Evolutionary conservation across 1,140 invertebrate species (phyloP), one percentile per base, ranked within the genome.

Genomic region (Meloidogyne floridensis): DNA sequence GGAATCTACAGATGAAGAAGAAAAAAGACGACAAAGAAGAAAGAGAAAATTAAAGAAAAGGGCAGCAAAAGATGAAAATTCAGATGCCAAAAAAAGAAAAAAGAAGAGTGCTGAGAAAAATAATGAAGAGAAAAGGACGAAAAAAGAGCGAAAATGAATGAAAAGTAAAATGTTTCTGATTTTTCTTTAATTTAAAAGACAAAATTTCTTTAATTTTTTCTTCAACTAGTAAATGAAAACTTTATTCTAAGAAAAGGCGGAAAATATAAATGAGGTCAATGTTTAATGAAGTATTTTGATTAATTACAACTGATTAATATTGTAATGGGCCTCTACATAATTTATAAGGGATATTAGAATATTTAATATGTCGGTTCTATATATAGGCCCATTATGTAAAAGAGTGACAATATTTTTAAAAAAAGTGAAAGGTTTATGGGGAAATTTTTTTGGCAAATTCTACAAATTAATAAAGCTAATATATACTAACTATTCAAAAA

Each of bases 1-100:
- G 15, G 20, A 65, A 71, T 76, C 75, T 42, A 13, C 32, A 54
- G 59, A 59, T 32, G 74, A 75, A 15, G 59, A 75, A 42, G 43
- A 47, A 6, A 42, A 47, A 69, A 56, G 15, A n/a, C 56, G 69
- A 43, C 15, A 43, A 13, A 32, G 20, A 71, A 71, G 59, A 65
- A 51, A 11, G 13, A 53, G 15, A 47, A 72, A 13, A 42, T 51
- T 32, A 43, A 53, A 32, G 56, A 43, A 70, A 78, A 78, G 77
- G 51, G 72, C 13, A 7, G 47, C 71, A 79, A 51, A 20, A 47
- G n/a, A 51, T 53, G 59, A 18, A 20, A 65, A 69, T 59, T 32
- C 13, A 43, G 9, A 70, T 18, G 9, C 9, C 18, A 18, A n/a
- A 51, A 71, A 32, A 2, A 47, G 32, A 70, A 71, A 18, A 76